Evolutionary conservation across 2,113 vertebrate genomes (phyloP), one percentile per base, ranked within the genome.

Genomic region (Oreochromis spilurus): DNA sequence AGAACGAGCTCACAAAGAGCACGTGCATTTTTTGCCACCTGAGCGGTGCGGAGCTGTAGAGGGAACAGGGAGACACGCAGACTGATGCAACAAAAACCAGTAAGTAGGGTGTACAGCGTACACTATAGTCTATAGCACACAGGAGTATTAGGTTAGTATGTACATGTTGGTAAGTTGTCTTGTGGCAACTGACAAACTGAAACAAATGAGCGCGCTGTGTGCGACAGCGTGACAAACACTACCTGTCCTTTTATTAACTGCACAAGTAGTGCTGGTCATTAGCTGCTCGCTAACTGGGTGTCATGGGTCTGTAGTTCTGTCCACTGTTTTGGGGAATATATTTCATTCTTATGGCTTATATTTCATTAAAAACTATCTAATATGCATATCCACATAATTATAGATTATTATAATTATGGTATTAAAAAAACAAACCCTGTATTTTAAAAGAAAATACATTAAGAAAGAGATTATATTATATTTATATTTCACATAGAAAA

Each of bases 41-140:
- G 55, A 29, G 24, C 7, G 2, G 13, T 57, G 13, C 6, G 0
- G 54, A 24, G 24, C 55, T 29, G 55, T 1, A 0, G 13, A 7
- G 24, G 55, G 2, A 58, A 58, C 55, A 14, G 54, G 54, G 54
- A 57, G 54, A 31, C 55, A 31, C 0, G 12, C 24, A 57, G 54
- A 57, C 54, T 57, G 54, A 57, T 57, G 54, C 21, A 26, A 26
- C 54, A 16, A 57, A 14, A 57, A 57, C 54, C 2, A 57, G 12
- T 57, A 5, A 26, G 24, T 57, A 57, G 0, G 24, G 24, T 57
- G 54, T 57, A 26, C 54, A 57, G 24, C 12, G 0, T 8, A 26
- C 12, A 57, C 24, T 26, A 26, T 26, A 57, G 24, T 57, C 24
- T 57, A 26, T 5, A 57, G 54, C 24, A 26, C 21, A 57, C 2